phyloP scores from a whole-genome alignment of 2,113 vertebrate species.

The Eubucco bourcierii region DNA sequence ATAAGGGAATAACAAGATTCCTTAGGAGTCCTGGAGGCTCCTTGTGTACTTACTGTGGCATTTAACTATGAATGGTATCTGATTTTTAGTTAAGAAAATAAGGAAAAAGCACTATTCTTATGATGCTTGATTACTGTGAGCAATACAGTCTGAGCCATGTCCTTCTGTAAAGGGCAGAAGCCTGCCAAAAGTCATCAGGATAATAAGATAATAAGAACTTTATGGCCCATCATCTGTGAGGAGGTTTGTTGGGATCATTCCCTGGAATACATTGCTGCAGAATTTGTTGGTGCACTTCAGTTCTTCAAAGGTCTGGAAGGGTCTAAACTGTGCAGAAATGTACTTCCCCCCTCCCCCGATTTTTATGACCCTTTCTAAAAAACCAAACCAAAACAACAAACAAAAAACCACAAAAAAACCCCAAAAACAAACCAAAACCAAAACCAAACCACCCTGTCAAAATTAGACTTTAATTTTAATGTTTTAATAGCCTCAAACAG shows the following conservation, averaged over 20 bases:
- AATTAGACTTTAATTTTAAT: neutral
- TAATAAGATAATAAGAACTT: neutral
- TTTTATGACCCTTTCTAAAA: neutral
- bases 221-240: neutral
- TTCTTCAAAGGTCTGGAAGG: neutral
- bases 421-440: too few relatives aligned
- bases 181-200: neutral
- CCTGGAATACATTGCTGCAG: neutral
- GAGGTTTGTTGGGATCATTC: neutral
- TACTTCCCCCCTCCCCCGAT: neutral
- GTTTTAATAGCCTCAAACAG: neutral
- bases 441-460: neutral
- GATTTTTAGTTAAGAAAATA: neutral
- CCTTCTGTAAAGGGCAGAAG: neutral
- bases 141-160: neutral
- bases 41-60: neutral
- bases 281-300: neutral
- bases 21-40: neutral
- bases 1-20: neutral
- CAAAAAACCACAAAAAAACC: too few relatives aligned
- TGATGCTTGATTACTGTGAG: neutral
- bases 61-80: neutral
- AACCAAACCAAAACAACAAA: neutral
- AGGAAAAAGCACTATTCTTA: neutral
- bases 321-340: neutral